Base-by-base conservation (phyloP, 2,888 invertebrate species). In the Lepetodrilus schrolli region DNA sequence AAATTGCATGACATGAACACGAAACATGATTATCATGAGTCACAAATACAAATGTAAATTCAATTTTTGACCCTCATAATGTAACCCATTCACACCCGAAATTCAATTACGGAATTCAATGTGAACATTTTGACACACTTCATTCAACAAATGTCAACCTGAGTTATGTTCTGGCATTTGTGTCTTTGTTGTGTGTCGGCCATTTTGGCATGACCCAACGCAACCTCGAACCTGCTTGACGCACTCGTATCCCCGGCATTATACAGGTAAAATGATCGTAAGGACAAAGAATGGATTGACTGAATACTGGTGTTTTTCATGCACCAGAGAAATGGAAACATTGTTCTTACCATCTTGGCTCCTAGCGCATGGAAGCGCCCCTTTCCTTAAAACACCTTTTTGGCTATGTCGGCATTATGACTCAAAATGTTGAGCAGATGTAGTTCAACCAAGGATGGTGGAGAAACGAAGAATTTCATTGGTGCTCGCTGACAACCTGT, bases 401-500 rank as follows among this genome's bases (percentile, higher is more conserved):
- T 66, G 69, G 74, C 69, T 76, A 76, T 58, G 76, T 71, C 69
- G 72, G 76, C 78, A 78, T 74, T 66, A 74, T 78, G 76, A 76
- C 78, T 74, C 71, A 74, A 74, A 70, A 43, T 51, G 23, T n/a
- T 48, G 70, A 65, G 70, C 43, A 66, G 58, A 58, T 50, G 66
- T 36, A 43, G 26, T 72, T 72, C 21, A 48, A 37, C 50, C 37
- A 47, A 34, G 51, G 38, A 26, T n/a, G 23, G 34, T 20, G 34
- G 30, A 68, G 71, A 48, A 72, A 74, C 71, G 17, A 38, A 30
- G n/a, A 20, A 23, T 79, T 65, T 77, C 74, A 81, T 81, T 81
- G 81, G 81, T 74, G 71, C 65, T 38, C 66, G 71, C 77, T 78
- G 75, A 77, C 74, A 74, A 76, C 76, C 75, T 75, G 78, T 75